Evolutionary conservation across 2,797 vertebrate genomes (phyloP).

Genomic region (Rhynchonycteris naso): DNA sequence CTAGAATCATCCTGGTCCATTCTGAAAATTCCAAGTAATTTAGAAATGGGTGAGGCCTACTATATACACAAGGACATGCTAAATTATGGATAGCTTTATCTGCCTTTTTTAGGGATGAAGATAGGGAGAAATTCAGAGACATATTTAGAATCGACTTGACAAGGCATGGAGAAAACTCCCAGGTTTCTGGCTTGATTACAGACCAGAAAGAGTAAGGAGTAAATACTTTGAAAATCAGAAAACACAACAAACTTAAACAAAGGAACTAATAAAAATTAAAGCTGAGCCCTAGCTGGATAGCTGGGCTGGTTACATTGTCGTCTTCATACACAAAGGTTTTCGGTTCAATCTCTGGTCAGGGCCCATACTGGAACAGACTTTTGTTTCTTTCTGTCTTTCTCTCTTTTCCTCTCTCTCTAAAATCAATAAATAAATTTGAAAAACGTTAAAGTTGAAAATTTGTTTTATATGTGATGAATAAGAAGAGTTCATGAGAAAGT

Average conservation of each 20-base stretch:
- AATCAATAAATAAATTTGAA: no score
- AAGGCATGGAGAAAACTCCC: not conserved
- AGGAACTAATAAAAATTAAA: constrained; percentile 34
- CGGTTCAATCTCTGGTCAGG: no score
- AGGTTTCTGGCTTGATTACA: not conserved
- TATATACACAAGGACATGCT: not conserved
- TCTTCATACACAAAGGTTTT: no score
- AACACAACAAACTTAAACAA: constrained; percentile 25
- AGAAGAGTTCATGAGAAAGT: not conserved
- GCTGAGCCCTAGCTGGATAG: not conserved
- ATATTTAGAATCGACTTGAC: not conserved
- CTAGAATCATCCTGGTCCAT: not conserved
- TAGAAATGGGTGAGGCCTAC: not conserved
- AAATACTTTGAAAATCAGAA: constrained; percentile 33
- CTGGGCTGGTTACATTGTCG: no score
- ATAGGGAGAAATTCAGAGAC: constrained; percentile 4
- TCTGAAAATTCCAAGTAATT: constrained; percentile 51
- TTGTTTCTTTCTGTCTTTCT: no score
- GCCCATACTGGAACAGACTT: no score
- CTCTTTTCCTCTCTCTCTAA: no score
- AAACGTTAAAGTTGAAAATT: constrained; percentile 5
- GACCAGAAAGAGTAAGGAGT: not conserved
- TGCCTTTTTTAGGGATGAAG: not conserved
- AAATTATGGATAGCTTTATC: not conserved
- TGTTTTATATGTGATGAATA: constrained; percentile 22